Base-by-base conservation (phyloP, 1,140 invertebrate species). In the Ceratitis capitata region DNA sequence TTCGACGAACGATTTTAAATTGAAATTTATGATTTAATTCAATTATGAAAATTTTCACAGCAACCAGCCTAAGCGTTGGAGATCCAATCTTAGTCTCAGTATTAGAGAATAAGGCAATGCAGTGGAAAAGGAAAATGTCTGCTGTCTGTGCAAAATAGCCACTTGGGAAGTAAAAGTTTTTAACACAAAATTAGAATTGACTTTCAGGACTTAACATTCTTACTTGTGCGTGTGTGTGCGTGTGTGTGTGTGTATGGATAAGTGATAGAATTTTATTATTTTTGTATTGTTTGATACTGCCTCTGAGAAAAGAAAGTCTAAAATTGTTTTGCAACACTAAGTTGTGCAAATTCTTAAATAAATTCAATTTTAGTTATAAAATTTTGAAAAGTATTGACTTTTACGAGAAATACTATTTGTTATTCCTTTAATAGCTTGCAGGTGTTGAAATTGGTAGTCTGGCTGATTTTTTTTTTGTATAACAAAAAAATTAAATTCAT, bases 11-110 rank as follows among this genome's bases (percentile, higher is more conserved):
- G 35, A 78, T 78, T 78, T 42, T n/a, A 78, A 45, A 78, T 78
- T 78, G 35, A 78, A 74, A 78, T 78, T 78, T 78, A 78, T 78
- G 39, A 78, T 78, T 78, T 78, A 78, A 78, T 78, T 39, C 69
- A 78, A 78, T 78, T 78, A 78, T 78, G 69, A 45, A 45, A 26
- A 78, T 45, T 78, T 78, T 78, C 14, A 45, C 69, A 47, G 19
- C 39, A 45, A 45, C n/a, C 9, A 23, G 42, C 1, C 3, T 12
- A 9, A 1, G 19, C 23, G 19, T 32, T 14, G 14, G 10, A 0
- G n/a, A n/a, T n/a, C n/a, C n/a, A n/a, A n/a, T n/a, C n/a, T n/a
- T n/a, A n/a, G n/a, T n/a, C n/a, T n/a, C n/a, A n/a, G n/a, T n/a
- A n/a, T n/a, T 35, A 7, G 19, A 3, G 69, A 45, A 39, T 2